These are phyloP conservation scores for Chrysemys picta DNA, from an alignment of 2,113 vertebrate species.

Conservation along the genomic window DNA sequence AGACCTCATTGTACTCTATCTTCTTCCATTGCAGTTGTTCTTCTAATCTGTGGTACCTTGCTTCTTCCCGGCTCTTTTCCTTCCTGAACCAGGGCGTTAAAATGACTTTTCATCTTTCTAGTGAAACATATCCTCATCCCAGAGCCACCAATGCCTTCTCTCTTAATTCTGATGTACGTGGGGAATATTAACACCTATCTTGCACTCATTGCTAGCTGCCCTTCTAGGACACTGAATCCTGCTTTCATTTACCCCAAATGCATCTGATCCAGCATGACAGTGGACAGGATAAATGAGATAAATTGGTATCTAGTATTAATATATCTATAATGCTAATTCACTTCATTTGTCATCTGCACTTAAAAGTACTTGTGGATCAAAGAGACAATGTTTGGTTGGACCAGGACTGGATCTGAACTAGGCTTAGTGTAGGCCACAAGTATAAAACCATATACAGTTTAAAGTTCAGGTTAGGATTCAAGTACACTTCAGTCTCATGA, in stretches of 20 bases:
- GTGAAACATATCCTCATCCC: not conserved
- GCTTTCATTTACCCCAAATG: not conserved
- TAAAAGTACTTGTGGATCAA: no score
- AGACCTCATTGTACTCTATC: not conserved
- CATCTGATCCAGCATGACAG: not conserved
- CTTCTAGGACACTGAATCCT: not conserved
- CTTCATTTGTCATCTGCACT: no score
- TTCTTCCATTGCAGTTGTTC: not conserved
- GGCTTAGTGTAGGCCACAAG: not conserved
- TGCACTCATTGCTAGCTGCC: not conserved
- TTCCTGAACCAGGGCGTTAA: not conserved
- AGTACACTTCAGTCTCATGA: rapidly evolving
- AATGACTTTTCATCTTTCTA: not conserved
- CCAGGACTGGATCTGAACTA: not conserved
- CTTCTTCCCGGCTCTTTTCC: not conserved
- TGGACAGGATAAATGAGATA: no score
- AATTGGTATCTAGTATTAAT: no score
- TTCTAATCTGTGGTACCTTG: not conserved
- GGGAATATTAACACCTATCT: not conserved
- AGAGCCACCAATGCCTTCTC: no score
- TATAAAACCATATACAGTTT: not conserved
- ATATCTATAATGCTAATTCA: no score
- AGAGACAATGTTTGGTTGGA: no score
- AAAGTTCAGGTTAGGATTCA: not conserved
- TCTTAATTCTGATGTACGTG: no score